phyloP scores from a whole-genome alignment of 2,888 invertebrate species.

The Thumatha senex region DNA sequence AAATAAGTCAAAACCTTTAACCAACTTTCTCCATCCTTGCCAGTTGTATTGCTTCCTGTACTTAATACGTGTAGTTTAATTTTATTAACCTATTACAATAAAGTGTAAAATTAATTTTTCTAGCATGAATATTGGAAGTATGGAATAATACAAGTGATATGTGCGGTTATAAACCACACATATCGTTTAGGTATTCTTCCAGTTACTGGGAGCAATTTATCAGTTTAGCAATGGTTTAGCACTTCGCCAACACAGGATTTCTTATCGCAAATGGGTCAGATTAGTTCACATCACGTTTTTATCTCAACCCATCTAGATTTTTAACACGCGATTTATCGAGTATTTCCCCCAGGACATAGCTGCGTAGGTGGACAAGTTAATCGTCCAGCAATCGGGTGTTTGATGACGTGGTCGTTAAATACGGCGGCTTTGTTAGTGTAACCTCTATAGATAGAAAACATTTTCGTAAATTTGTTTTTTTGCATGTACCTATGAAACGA shows the following conservation, averaged over 20 bases:
- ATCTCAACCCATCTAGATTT: constrained; percentile 41
- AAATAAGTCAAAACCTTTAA: too few species aligned
- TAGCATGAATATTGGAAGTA: too few species aligned
- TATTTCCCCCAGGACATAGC: constrained; percentile 13
- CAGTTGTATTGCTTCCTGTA: too few species aligned
- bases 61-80: too few species aligned
- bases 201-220: constrained; percentile 48
- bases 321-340: constrained; percentile 52
- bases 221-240: constrained; percentile 56
- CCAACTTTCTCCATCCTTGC: too few species aligned
- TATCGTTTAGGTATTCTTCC: too few species aligned
- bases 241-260: constrained; percentile 53
- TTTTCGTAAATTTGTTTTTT: not conserved
- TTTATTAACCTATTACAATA: too few species aligned
- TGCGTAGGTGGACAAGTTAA: constrained; percentile 31
- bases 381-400: constrained; percentile 25
- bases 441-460: not conserved
- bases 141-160: too few species aligned
- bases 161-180: too few species aligned
- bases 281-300: constrained; percentile 50
- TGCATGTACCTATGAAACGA: not conserved
- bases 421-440: not conserved
- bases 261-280: constrained; percentile 53
- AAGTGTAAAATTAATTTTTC: too few species aligned
- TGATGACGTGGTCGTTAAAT: constrained; percentile 13